Conservation (phyloP, 2,888 invertebrate species). For the Nebria brevicollis region DNA sequence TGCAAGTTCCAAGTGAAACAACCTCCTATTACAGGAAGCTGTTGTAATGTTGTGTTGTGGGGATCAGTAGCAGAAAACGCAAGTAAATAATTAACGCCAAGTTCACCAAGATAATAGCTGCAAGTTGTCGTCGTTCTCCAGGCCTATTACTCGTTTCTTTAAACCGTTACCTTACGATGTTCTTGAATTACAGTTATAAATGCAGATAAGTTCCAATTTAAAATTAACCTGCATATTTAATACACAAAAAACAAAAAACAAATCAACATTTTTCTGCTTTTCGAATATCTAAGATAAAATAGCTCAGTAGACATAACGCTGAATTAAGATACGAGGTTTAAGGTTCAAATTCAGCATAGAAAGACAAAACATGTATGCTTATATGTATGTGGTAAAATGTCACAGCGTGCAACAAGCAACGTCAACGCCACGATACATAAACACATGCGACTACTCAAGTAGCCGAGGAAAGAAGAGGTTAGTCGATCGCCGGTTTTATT, state of each 20-base stretch:
- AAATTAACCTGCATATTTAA: not conserved
- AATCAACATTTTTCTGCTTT: no score
- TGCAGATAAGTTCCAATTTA: not conserved
- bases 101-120: not conserved
- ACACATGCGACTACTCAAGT: constrained; percentile 5
- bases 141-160: not conserved
- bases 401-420: not conserved
- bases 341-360: no score
- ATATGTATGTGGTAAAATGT: no score
- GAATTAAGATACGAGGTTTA: no score
- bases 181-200: not conserved
- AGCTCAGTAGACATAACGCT: no score
- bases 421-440: not conserved
- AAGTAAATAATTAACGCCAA: constrained; percentile 16
- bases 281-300: no score
- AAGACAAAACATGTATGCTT: no score
- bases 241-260: not conserved
- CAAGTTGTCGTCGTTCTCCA: not conserved
- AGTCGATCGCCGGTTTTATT: constrained; percentile 20
- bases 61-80: constrained; percentile 10
- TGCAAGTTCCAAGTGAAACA: not conserved
- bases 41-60: not conserved
- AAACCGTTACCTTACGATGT: not conserved
- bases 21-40: constrained; percentile 15
- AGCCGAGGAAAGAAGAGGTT: constrained; percentile 14